phyloP scores from a whole-genome alignment of 2,888 invertebrate species.

The Ophion costatus region DNA sequence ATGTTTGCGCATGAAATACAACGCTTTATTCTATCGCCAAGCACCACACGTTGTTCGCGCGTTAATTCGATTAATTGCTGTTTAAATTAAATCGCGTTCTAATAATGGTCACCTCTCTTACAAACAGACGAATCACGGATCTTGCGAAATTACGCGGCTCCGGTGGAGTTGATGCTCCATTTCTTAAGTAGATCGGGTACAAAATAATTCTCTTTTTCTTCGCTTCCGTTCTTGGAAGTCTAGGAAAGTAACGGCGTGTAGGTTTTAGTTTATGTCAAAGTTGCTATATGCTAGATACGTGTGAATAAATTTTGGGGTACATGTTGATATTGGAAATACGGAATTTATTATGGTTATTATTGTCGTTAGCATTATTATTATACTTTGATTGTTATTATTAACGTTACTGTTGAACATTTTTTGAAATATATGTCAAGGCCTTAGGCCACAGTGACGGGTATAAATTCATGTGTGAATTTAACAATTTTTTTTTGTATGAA shows the following conservation, averaged over 20 bases:
- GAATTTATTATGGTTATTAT: not conserved
- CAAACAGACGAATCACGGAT: conserved; percentile 35
- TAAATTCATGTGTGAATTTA: no score
- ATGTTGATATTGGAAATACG: not conserved
- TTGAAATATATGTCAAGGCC: no score
- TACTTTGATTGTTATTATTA: no score
- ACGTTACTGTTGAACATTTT: no score
- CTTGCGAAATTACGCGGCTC: not conserved
- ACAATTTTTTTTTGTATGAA: no score
- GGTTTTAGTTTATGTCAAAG: not conserved
- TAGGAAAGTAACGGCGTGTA: not conserved
- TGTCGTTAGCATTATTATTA: not conserved
- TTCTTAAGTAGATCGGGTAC: conserved; percentile 10
- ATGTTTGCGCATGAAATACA: not conserved
- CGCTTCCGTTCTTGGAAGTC: not conserved
- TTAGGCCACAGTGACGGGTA: no score
- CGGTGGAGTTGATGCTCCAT: conserved; percentile 45
- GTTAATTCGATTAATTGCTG: conserved; percentile 60
- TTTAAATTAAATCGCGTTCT: conserved; percentile 47
- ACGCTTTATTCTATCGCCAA: not conserved
- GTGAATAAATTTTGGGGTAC: not conserved
- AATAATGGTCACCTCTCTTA: conserved; percentile 26
- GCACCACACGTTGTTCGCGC: conserved; percentile 4
- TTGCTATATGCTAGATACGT: not conserved
- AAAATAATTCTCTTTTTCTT: not conserved